Percentiles rank a stretch among this genome's conserved stretches.
Evolutionary conservation across 2,888 invertebrate species (phyloP).

Genomic region (Hymenopus coronatus): DNA sequence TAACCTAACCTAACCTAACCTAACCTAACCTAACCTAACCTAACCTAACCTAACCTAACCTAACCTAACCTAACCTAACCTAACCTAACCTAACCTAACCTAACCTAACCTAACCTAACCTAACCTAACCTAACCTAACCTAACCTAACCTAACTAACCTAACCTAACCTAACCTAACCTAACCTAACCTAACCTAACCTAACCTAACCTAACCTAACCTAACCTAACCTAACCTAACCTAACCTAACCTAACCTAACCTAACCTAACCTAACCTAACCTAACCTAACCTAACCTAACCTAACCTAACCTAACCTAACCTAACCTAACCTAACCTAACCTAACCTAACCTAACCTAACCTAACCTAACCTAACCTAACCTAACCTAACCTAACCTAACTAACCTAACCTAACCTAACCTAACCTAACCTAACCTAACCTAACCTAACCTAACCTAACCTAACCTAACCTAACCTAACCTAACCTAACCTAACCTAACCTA

Average conservation of each 20-base stretch:
- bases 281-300: conserved; percentile 23
- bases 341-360: neutral
- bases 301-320: neutral
- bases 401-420: neutral
- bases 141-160: neutral
- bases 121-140: conserved; percentile 24
- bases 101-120: neutral
- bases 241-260: conserved; percentile 33
- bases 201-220: neutral
- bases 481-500: neutral
- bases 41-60: conserved; percentile 21
- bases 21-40: conserved; percentile 36
- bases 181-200: neutral
- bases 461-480: neutral
- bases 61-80: conserved; percentile 33
- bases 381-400: conserved; percentile 13
- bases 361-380: neutral
- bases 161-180: neutral
- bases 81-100: conserved; percentile 21
- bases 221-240: conserved; percentile 18
- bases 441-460: neutral
- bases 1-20: conserved; percentile 23
- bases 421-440: neutral
- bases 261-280: conserved; percentile 31
- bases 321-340: neutral